phyloP scores from a whole-genome alignment of 1,140 invertebrate genomes.

The Drosophila bipectinata region DNA sequence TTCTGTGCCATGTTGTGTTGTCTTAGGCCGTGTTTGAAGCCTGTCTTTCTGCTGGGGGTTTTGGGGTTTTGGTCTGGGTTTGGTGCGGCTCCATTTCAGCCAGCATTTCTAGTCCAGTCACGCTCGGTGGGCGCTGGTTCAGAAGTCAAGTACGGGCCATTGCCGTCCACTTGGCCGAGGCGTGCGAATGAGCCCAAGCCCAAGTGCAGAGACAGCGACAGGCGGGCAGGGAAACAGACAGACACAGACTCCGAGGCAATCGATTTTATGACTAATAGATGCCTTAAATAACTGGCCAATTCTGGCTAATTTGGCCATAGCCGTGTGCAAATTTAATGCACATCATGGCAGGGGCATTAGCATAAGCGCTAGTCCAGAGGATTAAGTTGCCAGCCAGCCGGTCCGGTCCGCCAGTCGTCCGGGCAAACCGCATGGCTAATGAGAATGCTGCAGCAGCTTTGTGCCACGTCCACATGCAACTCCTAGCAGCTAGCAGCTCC shows the following conservation, averaged over 20 bases:
- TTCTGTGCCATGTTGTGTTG: slow-evolving; percentile 29
- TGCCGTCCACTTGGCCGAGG: slow-evolving; percentile 60
- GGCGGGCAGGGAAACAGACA: background rate
- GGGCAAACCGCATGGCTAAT: slow-evolving; percentile 63
- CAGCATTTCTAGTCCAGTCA: slow-evolving; percentile 67
- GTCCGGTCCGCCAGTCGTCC: background rate
- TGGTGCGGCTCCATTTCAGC: slow-evolving; percentile 31
- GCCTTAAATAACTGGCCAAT: slow-evolving; percentile 73
- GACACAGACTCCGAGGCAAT: slow-evolving; percentile 15
- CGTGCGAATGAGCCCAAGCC: slow-evolving; percentile 72
- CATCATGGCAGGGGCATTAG: slow-evolving; percentile 51
- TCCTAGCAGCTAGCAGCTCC: slow-evolving; percentile 12
- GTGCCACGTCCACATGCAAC: slow-evolving; percentile 16
- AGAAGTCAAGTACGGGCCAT: slow-evolving; percentile 76
- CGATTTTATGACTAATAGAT: slow-evolving; percentile 77
- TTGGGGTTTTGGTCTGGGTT: slow-evolving; percentile 1
- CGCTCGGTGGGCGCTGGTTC: slow-evolving; percentile 78
- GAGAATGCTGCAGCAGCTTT: slow-evolving; percentile 45
- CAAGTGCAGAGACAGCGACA: slow-evolving; percentile 3
- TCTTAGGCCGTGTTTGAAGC: slow-evolving; percentile 35
- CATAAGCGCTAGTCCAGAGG: slow-evolving; percentile 48
- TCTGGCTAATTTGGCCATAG: slow-evolving; percentile 65
- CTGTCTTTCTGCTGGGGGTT: slow-evolving; percentile 45
- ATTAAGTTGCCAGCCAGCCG: slow-evolving; percentile 60
- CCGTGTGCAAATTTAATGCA: slow-evolving; percentile 72